phyloP scores from a whole-genome alignment of 2,113 vertebrate genomes.

The Semnornis frantzii region DNA sequence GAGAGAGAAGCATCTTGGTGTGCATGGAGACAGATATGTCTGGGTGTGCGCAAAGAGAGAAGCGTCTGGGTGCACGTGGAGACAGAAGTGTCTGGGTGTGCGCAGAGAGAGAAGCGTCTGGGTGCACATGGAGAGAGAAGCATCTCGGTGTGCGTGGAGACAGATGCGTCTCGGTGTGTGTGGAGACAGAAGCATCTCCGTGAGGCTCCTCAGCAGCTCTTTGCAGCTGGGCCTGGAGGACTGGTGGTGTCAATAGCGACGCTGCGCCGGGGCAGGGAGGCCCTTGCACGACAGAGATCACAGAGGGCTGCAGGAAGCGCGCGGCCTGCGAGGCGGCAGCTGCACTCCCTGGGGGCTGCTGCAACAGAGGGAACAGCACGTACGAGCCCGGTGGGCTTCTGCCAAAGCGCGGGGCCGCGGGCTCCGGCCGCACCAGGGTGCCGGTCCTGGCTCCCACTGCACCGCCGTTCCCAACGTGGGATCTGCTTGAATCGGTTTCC shows the following conservation, averaged over 20 bases:
- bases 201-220: background rate
- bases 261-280: background rate
- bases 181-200: background rate
- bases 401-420: background rate
- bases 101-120: too few species aligned
- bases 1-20: too few species aligned
- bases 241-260: background rate
- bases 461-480: background rate
- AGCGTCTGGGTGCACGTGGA: too few species aligned
- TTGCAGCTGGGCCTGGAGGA: background rate
- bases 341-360: constrained; percentile 10
- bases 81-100: too few species aligned
- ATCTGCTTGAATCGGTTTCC: background rate
- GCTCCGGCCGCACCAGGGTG: background rate
- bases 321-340: background rate
- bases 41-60: too few species aligned
- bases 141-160: too few species aligned
- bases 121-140: too few species aligned
- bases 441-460: background rate
- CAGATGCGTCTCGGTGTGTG: background rate
- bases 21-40: too few species aligned
- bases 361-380: constrained; percentile 61
- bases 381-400: constrained; percentile 19
- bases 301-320: constrained; percentile 49
- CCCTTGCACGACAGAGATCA: constrained; percentile 29